A percentile compares a stretch with the other conserved stretches of the same genome.
phyloP scores from a whole-genome alignment of 53 echinoderm and acorn worm species.

The Hippasteria phrygiana region DNA sequence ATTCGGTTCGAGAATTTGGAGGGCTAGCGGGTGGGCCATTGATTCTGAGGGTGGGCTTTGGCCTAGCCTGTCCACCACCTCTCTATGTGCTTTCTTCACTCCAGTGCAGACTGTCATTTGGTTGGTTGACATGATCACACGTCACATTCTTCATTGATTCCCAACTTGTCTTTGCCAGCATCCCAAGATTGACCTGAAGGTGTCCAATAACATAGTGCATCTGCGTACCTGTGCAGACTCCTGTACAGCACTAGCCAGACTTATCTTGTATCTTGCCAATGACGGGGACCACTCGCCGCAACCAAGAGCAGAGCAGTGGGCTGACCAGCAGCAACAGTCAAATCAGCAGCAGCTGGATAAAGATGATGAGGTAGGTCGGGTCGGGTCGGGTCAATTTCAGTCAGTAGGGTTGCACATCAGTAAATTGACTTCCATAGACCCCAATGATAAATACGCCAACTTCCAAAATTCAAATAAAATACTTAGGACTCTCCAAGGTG shows the following conservation, averaged over 20 bases:
- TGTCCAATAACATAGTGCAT: conserved; percentile 86
- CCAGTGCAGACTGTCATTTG: too few species aligned
- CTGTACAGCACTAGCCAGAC: conserved; percentile 82
- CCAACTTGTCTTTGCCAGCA: conserved; percentile 54
- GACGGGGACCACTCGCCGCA: conserved; percentile 80
- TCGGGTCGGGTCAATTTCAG: background rate
- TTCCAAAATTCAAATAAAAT: too few species aligned
- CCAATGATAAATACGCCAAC: too few species aligned
- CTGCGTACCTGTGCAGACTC: conserved; percentile 96
- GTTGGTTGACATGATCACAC: too few species aligned
- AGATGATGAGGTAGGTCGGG: background rate
- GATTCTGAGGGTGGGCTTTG: too few species aligned
- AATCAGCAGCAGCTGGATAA: background rate
- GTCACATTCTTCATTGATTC: background rate
- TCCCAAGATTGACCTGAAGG: conserved; percentile 89
- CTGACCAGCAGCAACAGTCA: too few species aligned
- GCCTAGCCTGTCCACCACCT: too few species aligned
- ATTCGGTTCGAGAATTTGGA: too few species aligned
- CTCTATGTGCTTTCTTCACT: too few species aligned
- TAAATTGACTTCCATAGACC: too few species aligned
- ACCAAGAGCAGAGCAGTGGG: background rate
- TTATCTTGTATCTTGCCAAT: conserved; percentile 89
- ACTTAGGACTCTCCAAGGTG: too few species aligned
- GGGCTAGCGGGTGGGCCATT: too few species aligned
- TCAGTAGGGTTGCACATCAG: background rate